These are phyloP conservation scores for Hoplodrina blanda DNA, from an alignment of 2,888 invertebrate species.

Conservation along the genomic window DNA sequence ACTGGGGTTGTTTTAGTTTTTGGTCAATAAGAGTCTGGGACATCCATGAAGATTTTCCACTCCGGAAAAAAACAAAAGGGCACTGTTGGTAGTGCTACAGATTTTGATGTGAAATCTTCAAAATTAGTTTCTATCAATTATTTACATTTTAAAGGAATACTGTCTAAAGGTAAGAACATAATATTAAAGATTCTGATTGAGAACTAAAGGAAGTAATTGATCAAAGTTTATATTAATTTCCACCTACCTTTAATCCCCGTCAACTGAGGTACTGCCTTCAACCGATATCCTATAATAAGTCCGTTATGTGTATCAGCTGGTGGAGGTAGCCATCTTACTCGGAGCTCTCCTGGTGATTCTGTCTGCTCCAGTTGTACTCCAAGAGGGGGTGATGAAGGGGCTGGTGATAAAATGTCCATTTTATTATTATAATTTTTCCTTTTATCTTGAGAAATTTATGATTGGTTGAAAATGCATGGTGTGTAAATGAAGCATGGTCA, in stretches of 20 bases:
- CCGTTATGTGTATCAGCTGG: constrained; percentile 87
- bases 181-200: not conserved
- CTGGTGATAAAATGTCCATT: constrained; percentile 63
- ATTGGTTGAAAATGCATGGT: too few relatives aligned
- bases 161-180: too few relatives aligned
- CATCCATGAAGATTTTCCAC: too few relatives aligned
- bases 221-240: not conserved
- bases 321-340: constrained; percentile 86
- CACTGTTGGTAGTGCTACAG: too few relatives aligned
- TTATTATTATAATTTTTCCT: not conserved
- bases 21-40: too few relatives aligned
- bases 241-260: constrained; percentile 80
- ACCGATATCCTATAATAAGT: constrained; percentile 82
- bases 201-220: not conserved
- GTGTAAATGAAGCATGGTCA: too few relatives aligned
- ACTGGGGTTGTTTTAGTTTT: too few relatives aligned
- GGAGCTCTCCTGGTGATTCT: constrained; percentile 84
- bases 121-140: too few relatives aligned
- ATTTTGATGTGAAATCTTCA: too few relatives aligned
- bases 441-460: too few relatives aligned
- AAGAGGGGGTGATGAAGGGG: constrained; percentile 85
- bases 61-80: too few relatives aligned
- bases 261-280: constrained; percentile 84
- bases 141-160: too few relatives aligned
- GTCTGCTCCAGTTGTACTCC: constrained; percentile 87